Evolutionary conservation across 1,140 invertebrate species (phyloP).

Genomic region (Ceratoteleas bidentatus): DNA sequence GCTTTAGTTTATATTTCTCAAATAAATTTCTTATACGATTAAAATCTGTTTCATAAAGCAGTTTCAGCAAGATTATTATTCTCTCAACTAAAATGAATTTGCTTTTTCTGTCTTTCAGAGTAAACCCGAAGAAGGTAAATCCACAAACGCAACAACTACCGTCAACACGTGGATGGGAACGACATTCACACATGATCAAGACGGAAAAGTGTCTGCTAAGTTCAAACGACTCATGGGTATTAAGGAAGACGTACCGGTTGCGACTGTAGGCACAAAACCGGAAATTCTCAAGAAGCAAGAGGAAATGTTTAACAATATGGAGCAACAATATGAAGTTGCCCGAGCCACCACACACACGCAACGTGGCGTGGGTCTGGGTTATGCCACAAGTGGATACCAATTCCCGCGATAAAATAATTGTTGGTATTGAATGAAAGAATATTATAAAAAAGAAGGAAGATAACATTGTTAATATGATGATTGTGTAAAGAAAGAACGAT

Average conservation of each 20-base stretch:
- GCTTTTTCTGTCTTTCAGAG: too few relatives aligned
- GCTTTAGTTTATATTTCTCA: too few relatives aligned
- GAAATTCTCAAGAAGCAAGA: conserved; percentile 91
- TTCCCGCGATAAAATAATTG: conserved; percentile 77
- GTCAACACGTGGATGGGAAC: conserved; percentile 80
- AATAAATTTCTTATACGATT: too few relatives aligned
- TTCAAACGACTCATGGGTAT: conserved; percentile 98
- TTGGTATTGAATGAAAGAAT: not conserved
- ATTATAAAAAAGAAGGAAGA: not conserved
- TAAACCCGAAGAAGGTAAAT: too few relatives aligned
- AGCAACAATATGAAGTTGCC: conserved; percentile 96
- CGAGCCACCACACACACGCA: conserved; percentile 96
- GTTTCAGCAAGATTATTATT: too few relatives aligned
- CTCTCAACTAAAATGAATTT: too few relatives aligned
- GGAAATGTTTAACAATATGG: conserved; percentile 94
- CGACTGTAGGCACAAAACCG: conserved; percentile 73
- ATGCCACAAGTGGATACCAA: conserved; percentile 80
- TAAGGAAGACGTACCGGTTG: conserved; percentile 83
- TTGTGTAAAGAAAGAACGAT: conserved; percentile 32
- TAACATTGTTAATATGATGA: conserved; percentile 36
- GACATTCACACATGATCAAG: conserved; percentile 92
- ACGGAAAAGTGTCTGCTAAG: conserved; percentile 95
- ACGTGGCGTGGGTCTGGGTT: conserved; percentile 94
- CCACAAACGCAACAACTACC: too few relatives aligned
- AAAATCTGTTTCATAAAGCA: too few relatives aligned